These are phyloP conservation scores for Dendrolimus pini DNA, from an alignment of 2,888 invertebrate genomes.

Conservation along the genomic window DNA sequence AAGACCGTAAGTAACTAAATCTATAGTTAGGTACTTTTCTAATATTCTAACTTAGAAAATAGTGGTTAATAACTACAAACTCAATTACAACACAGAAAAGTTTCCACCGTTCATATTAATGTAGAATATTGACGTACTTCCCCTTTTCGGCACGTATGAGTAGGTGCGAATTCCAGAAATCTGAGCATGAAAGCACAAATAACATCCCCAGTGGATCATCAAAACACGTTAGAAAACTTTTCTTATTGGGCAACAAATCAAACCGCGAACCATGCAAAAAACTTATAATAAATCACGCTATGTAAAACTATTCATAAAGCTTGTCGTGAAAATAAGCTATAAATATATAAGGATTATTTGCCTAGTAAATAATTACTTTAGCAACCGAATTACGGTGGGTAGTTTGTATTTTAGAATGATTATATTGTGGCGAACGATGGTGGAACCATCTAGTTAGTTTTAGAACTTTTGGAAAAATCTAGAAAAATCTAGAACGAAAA, in stretches of 20 bases:
- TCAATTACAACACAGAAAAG: too few relatives aligned
- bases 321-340: background rate
- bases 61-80: too few relatives aligned
- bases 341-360: background rate
- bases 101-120: background rate
- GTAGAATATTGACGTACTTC: background rate
- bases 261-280: background rate
- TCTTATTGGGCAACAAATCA: background rate
- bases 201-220: background rate
- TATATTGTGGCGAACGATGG: too few relatives aligned
- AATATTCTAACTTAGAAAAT: too few relatives aligned
- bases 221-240: background rate
- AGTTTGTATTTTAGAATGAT: too few relatives aligned
- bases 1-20: too few relatives aligned
- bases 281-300: background rate
- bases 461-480: too few relatives aligned
- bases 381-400: too few relatives aligned
- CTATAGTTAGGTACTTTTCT: too few relatives aligned
- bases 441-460: too few relatives aligned
- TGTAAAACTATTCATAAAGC: background rate
- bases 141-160: background rate
- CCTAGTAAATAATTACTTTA: too few relatives aligned
- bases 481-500: too few relatives aligned
- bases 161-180: background rate
- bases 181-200: background rate